These are phyloP conservation scores for Polylopha cassiicola DNA, from an alignment of 2,888 invertebrate genomes.

Conservation along the genomic window DNA sequence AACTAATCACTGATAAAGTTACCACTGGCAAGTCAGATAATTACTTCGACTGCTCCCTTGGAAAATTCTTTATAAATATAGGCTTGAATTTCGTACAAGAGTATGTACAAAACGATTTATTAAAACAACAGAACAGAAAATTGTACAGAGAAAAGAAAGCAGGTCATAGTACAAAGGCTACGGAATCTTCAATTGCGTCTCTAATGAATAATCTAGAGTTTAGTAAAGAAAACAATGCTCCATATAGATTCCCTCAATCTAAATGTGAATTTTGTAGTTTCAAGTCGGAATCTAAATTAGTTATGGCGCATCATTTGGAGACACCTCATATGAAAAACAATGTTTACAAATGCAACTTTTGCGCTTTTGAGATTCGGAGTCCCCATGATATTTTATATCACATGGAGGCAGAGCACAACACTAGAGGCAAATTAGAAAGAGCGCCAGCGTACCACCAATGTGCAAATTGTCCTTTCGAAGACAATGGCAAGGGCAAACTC, in stretches of 20 bases:
- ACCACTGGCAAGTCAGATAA: slow-evolving; percentile 75
- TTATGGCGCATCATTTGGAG: slow-evolving; percentile 91
- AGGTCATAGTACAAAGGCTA: slow-evolving; percentile 80
- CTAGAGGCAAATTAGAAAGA: slow-evolving; percentile 88
- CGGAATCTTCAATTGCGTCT: slow-evolving; percentile 87
- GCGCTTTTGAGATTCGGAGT: slow-evolving; percentile 86
- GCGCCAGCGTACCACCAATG: slow-evolving; percentile 94
- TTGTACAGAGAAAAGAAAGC: slow-evolving; percentile 81
- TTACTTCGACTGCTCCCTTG: slow-evolving; percentile 91
- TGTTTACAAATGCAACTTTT: slow-evolving; percentile 91
- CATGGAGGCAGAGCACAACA: slow-evolving; percentile 93
- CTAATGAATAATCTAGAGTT: slow-evolving; percentile 90
- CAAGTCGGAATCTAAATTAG: slow-evolving; percentile 89
- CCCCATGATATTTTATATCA: slow-evolving; percentile 93
- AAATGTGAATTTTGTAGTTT: slow-evolving; percentile 94
- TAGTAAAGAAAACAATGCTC: slow-evolving; percentile 90
- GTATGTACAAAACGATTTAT: slow-evolving; percentile 93
- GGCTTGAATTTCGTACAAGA: slow-evolving; percentile 94
- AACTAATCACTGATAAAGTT: slow-evolving; percentile 46
- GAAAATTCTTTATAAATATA: slow-evolving; percentile 94
- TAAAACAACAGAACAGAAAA: slow-evolving; percentile 91
- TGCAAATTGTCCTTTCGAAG: slow-evolving; percentile 95
- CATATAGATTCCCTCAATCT: slow-evolving; percentile 84
- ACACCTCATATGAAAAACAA: slow-evolving; percentile 94
- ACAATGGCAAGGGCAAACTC: slow-evolving; percentile 93